These are phyloP conservation scores for Vidua macroura DNA, from an alignment of 2,113 vertebrate species.

Conservation along the genomic window DNA sequence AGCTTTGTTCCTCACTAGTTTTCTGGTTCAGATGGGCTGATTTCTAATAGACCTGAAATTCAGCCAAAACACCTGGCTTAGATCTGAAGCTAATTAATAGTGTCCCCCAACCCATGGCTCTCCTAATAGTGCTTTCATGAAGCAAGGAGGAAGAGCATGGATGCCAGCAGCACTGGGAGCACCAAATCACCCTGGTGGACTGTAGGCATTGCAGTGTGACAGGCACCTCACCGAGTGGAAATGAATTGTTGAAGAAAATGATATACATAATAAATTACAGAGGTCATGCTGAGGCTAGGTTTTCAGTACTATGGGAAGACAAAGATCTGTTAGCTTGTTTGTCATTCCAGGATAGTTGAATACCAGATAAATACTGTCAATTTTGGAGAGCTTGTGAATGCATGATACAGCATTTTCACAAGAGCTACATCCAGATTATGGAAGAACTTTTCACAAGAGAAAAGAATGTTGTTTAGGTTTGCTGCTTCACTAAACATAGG, in stretches of 20 bases:
- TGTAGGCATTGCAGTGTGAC: not conserved
- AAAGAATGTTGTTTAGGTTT: constrained; percentile 46
- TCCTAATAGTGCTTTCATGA: not conserved
- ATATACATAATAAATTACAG: not conserved
- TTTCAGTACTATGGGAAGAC: not conserved
- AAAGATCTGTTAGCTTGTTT: not conserved
- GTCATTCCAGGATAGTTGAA: not conserved
- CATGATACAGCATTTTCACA: not conserved
- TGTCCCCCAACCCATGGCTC: not conserved
- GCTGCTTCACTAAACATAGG: constrained; percentile 14
- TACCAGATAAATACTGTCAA: not conserved
- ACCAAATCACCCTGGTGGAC: not conserved
- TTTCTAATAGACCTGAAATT: not conserved
- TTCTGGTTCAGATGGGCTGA: not conserved
- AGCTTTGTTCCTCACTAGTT: not conserved
- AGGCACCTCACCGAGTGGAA: not conserved
- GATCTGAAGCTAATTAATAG: not conserved
- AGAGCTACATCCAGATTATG: not conserved
- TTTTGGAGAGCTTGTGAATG: not conserved
- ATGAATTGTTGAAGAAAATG: not conserved
- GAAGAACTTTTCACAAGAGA: constrained; percentile 27
- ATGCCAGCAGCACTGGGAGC: not conserved
- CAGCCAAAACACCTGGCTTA: not conserved
- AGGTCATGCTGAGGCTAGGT: not conserved
- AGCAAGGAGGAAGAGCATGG: accelerated